Percentiles rank a stretch among this genome's conserved stretches.
phyloP scores from a whole-genome alignment of 1,140 invertebrate species.

The Bombus affinis region DNA sequence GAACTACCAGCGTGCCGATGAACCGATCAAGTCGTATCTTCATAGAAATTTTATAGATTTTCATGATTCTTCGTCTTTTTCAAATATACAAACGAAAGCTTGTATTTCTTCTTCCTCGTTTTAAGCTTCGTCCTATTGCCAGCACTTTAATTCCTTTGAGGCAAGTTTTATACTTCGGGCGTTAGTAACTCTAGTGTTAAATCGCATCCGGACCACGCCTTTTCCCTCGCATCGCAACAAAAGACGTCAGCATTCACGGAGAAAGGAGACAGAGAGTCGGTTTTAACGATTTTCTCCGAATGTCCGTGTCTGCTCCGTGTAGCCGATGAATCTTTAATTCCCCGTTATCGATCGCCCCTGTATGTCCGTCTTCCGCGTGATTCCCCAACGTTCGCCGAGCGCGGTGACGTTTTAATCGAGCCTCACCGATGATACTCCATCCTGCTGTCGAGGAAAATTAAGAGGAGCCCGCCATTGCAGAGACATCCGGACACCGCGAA shows the following conservation, averaged over 20 bases:
- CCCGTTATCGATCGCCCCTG: slow-evolving; percentile 47
- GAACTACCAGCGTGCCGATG: no score
- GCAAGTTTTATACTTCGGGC: no score
- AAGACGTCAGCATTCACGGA: slow-evolving; percentile 5
- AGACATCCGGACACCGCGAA: slow-evolving; percentile 25
- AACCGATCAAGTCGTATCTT: no score
- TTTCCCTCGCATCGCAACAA: slow-evolving; percentile 14
- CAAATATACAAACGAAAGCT: no score
- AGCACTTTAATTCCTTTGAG: no score
- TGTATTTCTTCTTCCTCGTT: no score
- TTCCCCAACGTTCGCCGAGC: slow-evolving; percentile 5
- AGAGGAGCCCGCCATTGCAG: slow-evolving; percentile 11
- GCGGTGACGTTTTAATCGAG: slow-evolving; percentile 36
- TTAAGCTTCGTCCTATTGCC: no score
- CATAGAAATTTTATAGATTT: no score
- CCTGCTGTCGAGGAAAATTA: slow-evolving; percentile 54
- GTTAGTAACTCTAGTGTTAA: background rate
- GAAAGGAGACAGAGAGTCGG: background rate
- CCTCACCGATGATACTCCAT: slow-evolving; percentile 33
- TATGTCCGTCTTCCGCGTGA: slow-evolving; percentile 32
- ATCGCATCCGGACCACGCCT: slow-evolving; percentile 7
- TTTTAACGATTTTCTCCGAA: slow-evolving; percentile 62
- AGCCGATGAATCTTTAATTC: slow-evolving; percentile 65
- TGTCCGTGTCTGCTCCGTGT: slow-evolving; percentile 34
- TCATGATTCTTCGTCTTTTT: no score